A percentile compares a stretch with the other conserved stretches of the same genome.
phyloP scores from a whole-genome alignment of 2,797 vertebrate genomes.

The Salmo trutta region DNA sequence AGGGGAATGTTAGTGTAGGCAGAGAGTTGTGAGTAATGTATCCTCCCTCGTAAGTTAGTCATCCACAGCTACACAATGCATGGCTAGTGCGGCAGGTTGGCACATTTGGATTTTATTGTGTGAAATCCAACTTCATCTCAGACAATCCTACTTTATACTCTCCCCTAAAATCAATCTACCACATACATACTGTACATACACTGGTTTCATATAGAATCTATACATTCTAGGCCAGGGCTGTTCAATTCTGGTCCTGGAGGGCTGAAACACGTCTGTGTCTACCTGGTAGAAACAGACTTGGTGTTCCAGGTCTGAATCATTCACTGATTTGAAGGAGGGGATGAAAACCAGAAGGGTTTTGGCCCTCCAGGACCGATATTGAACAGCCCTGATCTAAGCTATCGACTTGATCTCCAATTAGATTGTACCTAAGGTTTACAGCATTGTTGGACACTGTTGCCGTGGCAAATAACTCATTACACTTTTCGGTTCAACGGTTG shows the following conservation, averaged over 20 bases:
- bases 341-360: too few species aligned
- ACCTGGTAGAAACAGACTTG: too few species aligned
- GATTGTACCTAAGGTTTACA: slow-evolving; percentile 23
- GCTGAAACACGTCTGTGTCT: too few species aligned
- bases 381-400: background rate
- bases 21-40: background rate
- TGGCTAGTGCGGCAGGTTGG: background rate
- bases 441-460: slow-evolving; percentile 38
- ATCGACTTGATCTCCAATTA: slow-evolving; percentile 42
- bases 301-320: too few species aligned
- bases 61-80: background rate
- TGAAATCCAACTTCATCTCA: background rate
- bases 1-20: background rate
- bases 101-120: background rate
- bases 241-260: too few species aligned
- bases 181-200: slow-evolving; percentile 19
- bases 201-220: slow-evolving; percentile 26
- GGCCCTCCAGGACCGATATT: too few species aligned
- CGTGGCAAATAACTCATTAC: slow-evolving; percentile 36
- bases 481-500: slow-evolving; percentile 7
- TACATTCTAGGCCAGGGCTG: background rate
- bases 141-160: slow-evolving; percentile 11
- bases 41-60: background rate
- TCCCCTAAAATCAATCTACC: slow-evolving; percentile 38
- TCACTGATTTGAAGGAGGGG: too few species aligned